These are phyloP conservation scores for Zhuqinia jingwanae DNA, from an alignment of 2,888 invertebrate species.

Conservation along the genomic window DNA sequence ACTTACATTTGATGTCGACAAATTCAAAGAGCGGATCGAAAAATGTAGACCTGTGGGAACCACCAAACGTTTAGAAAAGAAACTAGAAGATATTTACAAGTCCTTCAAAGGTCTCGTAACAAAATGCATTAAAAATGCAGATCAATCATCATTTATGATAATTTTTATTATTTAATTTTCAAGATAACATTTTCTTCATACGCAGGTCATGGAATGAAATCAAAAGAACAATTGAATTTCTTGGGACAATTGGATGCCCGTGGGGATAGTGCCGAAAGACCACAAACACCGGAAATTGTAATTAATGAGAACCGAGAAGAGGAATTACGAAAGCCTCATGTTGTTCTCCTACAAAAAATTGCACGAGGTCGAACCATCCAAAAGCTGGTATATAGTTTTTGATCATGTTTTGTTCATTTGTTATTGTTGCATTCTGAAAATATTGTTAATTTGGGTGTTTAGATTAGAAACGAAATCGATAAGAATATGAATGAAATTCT, in stretches of 20 bases:
- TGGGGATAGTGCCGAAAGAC: slow-evolving; percentile 32
- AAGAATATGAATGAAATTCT: slow-evolving; percentile 74
- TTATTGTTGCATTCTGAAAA: background rate
- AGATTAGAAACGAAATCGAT: slow-evolving; percentile 76
- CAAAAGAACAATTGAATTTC: slow-evolving; percentile 36
- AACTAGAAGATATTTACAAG: slow-evolving; percentile 74
- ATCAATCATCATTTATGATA: no score
- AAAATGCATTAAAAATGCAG: no score
- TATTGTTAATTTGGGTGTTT: no score
- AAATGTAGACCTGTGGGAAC: slow-evolving; percentile 60
- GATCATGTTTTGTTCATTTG: no score
- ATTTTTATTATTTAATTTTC: background rate
- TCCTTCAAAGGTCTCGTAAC: slow-evolving; percentile 73
- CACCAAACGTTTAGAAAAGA: slow-evolving; percentile 69
- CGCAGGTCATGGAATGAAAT: slow-evolving; percentile 42
- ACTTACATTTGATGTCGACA: slow-evolving; percentile 72
- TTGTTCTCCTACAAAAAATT: slow-evolving; percentile 85
- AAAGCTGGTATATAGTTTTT: slow-evolving; percentile 83
- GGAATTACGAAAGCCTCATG: slow-evolving; percentile 66
- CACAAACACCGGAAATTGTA: slow-evolving; percentile 63
- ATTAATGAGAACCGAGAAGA: slow-evolving; percentile 71
- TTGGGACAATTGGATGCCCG: background rate
- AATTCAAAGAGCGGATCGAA: slow-evolving; percentile 67
- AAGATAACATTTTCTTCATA: slow-evolving; percentile 31
- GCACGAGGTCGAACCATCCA: slow-evolving; percentile 88